Conservation (phyloP, 2,888 invertebrate species). For the Phyto melanocephala region DNA sequence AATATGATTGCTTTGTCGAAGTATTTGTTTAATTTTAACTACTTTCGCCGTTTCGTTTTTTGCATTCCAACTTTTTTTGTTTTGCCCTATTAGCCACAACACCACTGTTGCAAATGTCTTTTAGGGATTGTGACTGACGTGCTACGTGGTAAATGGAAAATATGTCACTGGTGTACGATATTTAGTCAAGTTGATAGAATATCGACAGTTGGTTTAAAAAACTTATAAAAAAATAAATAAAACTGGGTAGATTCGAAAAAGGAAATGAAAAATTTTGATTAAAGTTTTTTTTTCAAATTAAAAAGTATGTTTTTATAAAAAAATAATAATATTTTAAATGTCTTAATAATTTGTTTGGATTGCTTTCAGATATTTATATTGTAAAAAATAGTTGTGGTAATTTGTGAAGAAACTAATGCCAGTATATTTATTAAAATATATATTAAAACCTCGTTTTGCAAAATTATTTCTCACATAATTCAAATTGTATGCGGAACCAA, state of each 20-base stretch:
- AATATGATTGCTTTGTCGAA: conserved; percentile 6
- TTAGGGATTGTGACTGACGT: conserved; percentile 5
- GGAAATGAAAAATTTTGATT: not conserved
- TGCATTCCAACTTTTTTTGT: not conserved
- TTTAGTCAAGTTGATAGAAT: conserved; percentile 43
- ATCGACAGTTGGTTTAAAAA: conserved; percentile 3
- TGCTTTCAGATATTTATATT: too few relatives aligned
- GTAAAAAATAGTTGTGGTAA: too few relatives aligned
- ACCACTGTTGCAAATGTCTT: not conserved
- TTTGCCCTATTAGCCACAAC: not conserved
- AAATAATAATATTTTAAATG: too few relatives aligned
- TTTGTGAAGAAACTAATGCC: too few relatives aligned
- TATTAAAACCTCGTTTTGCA: too few relatives aligned
- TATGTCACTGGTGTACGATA: conserved; percentile 41
- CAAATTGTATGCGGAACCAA: too few relatives aligned
- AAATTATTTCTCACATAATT: too few relatives aligned
- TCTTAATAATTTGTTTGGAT: too few relatives aligned
- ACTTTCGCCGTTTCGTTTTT: not conserved
- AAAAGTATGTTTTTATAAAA: too few relatives aligned
- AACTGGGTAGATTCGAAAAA: not conserved
- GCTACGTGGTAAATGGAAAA: conserved; percentile 42
- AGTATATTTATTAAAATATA: too few relatives aligned
- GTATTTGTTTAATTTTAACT: conserved; percentile 6
- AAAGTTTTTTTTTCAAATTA: too few relatives aligned
- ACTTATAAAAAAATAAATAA: not conserved